These are phyloP conservation scores for honey bee (Apis mellifera) DNA, from an alignment of 1,140 invertebrate genomes.

Conservation along the genomic window DNA sequence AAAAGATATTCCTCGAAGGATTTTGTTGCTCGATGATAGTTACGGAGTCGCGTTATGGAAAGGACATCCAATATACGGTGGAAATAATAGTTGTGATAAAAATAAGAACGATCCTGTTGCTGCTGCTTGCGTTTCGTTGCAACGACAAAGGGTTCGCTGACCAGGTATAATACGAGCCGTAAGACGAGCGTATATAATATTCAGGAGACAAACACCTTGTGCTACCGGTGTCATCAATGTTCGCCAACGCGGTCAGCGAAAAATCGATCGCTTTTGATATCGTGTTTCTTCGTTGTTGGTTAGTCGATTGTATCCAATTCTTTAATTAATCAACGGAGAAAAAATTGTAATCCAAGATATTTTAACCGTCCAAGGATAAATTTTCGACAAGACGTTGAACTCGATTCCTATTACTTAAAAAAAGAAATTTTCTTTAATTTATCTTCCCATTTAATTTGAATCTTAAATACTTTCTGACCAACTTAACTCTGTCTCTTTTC, in stretches of 20 bases:
- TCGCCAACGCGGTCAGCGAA: conserved; percentile 37
- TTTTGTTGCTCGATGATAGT: background rate
- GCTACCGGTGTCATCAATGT: conserved; percentile 4
- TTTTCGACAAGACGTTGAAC: too few species aligned
- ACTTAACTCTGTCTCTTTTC: too few species aligned
- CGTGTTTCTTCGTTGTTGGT: conserved; percentile 12
- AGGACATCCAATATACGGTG: background rate
- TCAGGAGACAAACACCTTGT: background rate
- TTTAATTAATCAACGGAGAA: too few species aligned
- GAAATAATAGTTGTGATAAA: background rate
- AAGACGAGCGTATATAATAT: background rate
- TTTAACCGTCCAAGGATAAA: too few species aligned
- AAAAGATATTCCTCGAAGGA: background rate
- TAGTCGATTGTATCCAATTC: background rate
- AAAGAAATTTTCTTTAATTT: too few species aligned
- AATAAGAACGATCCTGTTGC: conserved; percentile 4
- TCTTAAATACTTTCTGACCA: too few species aligned
- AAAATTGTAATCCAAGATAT: too few species aligned
- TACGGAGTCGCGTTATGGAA: background rate
- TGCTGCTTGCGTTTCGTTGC: background rate
- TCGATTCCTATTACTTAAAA: too few species aligned
- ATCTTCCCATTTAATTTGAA: too few species aligned
- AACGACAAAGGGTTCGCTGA: conserved; percentile 53
- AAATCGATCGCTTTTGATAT: conserved; percentile 21
- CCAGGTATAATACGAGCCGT: conserved; percentile 49